phyloP scores from a whole-genome alignment of 1,140 invertebrate genomes.

The Bathynomus jamesi region DNA sequence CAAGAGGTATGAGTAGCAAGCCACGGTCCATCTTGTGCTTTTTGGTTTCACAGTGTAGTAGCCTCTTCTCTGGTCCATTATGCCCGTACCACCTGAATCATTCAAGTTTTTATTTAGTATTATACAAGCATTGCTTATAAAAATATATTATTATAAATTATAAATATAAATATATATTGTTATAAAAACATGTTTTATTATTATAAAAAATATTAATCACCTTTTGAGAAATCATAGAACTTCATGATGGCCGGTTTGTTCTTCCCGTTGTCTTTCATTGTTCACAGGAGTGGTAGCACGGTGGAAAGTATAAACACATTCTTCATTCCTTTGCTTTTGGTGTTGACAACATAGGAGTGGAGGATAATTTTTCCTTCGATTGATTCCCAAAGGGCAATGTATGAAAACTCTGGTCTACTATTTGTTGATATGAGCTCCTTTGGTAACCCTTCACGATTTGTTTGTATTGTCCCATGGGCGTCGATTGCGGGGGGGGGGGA shows the following conservation, averaged over 20 bases:
- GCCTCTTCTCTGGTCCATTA: background rate
- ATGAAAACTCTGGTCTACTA: background rate
- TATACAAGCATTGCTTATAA: too few species aligned
- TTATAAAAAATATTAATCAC: too few species aligned
- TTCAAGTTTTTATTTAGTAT: too few species aligned
- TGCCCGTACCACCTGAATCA: too few species aligned
- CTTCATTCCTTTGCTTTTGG: background rate
- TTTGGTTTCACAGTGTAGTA: background rate
- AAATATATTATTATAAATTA: too few species aligned
- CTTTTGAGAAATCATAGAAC: background rate
- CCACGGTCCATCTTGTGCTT: background rate
- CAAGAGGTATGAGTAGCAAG: background rate
- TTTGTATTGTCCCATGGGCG: too few species aligned
- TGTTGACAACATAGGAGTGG: slow-evolving; percentile 8
- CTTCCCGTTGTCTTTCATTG: background rate
- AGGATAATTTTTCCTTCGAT: background rate
- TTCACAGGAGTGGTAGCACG: background rate
- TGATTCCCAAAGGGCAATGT: background rate
- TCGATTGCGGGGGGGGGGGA: too few species aligned
- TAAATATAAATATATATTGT: too few species aligned
- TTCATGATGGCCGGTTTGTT: background rate
- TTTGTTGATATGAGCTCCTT: background rate
- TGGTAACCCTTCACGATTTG: background rate
- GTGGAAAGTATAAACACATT: background rate
- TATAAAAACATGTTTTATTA: too few species aligned